Evolutionary conservation across 2,797 vertebrate species (phyloP).

Genomic region (Peromyscus nudipes): DNA sequence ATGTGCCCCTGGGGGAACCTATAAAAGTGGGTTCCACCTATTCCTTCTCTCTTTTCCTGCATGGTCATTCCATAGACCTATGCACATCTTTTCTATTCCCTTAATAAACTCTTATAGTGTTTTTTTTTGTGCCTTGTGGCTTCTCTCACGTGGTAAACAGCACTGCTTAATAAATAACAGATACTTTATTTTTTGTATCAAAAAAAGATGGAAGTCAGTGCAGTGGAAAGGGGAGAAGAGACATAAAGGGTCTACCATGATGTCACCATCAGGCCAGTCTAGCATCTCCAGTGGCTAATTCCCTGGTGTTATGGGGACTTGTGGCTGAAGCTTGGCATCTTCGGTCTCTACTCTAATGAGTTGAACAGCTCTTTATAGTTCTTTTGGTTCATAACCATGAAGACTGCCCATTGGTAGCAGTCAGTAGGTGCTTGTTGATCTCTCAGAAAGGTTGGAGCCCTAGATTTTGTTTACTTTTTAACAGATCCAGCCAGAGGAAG

Average conservation of each 20-base stretch:
- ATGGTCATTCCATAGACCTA: too few species aligned
- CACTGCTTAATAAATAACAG: not conserved
- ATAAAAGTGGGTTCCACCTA: too few species aligned
- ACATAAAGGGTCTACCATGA: not conserved
- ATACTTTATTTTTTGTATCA: not conserved
- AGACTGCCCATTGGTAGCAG: not conserved
- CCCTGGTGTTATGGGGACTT: not conserved
- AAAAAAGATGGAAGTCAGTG: not conserved
- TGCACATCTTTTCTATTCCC: too few species aligned
- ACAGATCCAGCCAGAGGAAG: not conserved
- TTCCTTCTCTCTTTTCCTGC: too few species aligned
- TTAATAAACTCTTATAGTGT: too few species aligned
- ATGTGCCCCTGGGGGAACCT: too few species aligned
- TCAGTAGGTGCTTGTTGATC: not conserved
- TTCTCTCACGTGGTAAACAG: too few species aligned
- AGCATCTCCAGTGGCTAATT: not conserved
- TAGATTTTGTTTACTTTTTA: conserved; percentile 34
- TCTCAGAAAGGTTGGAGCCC: not conserved
- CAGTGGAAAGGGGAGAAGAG: not conserved
- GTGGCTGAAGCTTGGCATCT: not conserved
- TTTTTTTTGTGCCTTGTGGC: too few species aligned
- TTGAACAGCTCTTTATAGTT: not conserved
- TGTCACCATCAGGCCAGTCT: not conserved
- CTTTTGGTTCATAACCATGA: not conserved
- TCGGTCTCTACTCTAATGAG: not conserved